Conservation (phyloP, 2,113 vertebrate species). For the Hippocampus mohnikei region DNA sequence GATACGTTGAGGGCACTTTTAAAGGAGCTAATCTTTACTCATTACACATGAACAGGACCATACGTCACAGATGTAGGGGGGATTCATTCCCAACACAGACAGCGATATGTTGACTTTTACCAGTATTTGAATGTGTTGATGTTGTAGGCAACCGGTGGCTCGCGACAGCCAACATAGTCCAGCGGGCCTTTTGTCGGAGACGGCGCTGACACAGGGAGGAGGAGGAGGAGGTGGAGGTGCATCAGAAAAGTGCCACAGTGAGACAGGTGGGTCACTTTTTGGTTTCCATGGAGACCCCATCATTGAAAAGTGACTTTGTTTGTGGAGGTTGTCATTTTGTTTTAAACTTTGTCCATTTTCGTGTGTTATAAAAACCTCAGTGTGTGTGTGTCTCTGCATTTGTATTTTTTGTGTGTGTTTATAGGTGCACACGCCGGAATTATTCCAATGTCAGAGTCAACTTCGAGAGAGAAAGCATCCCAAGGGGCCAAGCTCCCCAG, state of each 20-base stretch:
- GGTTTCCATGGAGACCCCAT: background rate
- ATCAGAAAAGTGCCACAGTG: conserved; percentile 69
- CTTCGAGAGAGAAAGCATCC: conserved; percentile 57
- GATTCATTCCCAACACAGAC: too few relatives aligned
- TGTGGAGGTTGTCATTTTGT: too few relatives aligned
- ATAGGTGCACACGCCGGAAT: too few relatives aligned
- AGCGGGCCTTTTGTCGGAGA: conserved; percentile 61
- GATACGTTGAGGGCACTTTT: too few relatives aligned
- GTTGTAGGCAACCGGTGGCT: conserved; percentile 73
- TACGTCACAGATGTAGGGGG: too few relatives aligned
- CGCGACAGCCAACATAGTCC: conserved; percentile 60
- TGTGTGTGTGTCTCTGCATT: too few relatives aligned
- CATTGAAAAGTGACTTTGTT: too few relatives aligned
- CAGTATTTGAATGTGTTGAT: background rate
- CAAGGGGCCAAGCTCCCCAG: conserved; percentile 65
- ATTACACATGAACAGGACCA: too few relatives aligned
- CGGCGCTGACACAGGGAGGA: conserved; percentile 41
- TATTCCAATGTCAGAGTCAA: conserved; percentile 6
- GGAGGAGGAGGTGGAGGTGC: conserved; percentile 45
- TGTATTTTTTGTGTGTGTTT: background rate
- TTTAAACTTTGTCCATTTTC: too few relatives aligned
- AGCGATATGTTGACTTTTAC: background rate
- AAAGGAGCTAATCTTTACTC: too few relatives aligned
- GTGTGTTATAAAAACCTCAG: too few relatives aligned
- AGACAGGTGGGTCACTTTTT: conserved; percentile 53